Evolutionary conservation across 2,888 invertebrate species (phyloP), one percentile per base, ranked within the genome.

Genomic region (Monoplex corrugatus): DNA sequence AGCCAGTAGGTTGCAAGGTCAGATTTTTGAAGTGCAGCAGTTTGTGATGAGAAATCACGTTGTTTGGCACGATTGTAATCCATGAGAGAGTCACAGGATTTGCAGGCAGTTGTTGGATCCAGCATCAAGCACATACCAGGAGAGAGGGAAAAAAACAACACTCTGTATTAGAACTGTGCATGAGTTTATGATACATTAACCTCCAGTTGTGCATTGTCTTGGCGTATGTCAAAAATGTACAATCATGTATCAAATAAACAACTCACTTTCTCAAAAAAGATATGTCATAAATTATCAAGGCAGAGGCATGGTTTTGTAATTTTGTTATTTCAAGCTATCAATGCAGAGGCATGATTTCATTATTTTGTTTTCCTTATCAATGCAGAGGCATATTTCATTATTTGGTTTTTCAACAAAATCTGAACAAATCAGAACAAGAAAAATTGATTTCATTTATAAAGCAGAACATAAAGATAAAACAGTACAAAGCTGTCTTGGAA

Each of bases 91-190:
- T 68, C 68, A 40, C 43, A 68, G 86, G 72, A 57, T 45, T 82
- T 63, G 82, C 80, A 87, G 87, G 82, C 50, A n/a, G 82, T n/a
- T 68, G 88, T 78, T 78, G 80, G 85, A 78, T 78, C 87, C 87
- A 87, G 86, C 88, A 89, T 75, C 89, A 90, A 50, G 90, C 82
- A 89, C 89, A 89, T 88, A 86, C 83, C 87, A 86, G 57, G 86
- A 90, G 86, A 90, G 89, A 89, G 90, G 87, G 84, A 90, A 89
- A 82, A 80, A 90, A 86, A 88, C 89, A 86, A 88, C 89, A 83
- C 86, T 57, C 84, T 88, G 87, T 78, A 87, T 90, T 90, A 90
- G 90, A 35, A 82, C 45, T 63, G 84, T 57, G 45, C 44, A 45
- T 23, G 35, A 80, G 68, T 35, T 16, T 28, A 68, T 35, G 75